phyloP scores from a whole-genome alignment of 2,113 vertebrate species.

The Delphinus delphis region DNA sequence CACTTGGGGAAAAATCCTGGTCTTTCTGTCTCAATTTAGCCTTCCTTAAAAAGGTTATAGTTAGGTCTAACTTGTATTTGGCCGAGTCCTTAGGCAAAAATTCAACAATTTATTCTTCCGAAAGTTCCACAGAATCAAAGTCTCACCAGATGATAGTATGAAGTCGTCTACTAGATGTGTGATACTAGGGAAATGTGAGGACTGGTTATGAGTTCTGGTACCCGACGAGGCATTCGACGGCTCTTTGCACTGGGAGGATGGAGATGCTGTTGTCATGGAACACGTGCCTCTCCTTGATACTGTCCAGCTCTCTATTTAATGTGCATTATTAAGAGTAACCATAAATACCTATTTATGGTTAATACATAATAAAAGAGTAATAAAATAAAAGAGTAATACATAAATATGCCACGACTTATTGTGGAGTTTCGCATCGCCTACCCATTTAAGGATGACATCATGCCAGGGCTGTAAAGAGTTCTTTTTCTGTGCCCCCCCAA shows the following conservation, averaged over 20 bases:
- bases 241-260: accelerated
- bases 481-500: not conserved
- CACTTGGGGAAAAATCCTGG: not conserved
- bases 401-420: not conserved
- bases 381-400: no score
- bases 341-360: not conserved
- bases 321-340: not conserved
- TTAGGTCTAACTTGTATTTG: not conserved
- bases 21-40: not conserved
- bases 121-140: not conserved
- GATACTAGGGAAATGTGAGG: accelerated
- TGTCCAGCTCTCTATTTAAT: not conserved
- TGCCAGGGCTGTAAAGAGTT: no score
- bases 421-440: not conserved
- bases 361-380: no score
- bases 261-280: not conserved
- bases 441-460: not conserved
- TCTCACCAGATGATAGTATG: not conserved
- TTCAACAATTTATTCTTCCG: not conserved
- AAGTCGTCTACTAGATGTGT: not conserved
- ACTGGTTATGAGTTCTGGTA: not conserved
- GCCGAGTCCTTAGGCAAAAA: not conserved
- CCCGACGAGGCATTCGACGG: not conserved
- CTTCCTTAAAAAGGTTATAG: not conserved
- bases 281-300: accelerated